Conservation (phyloP, 2,797 vertebrate genomes). For the Acanthiza pusilla region DNA sequence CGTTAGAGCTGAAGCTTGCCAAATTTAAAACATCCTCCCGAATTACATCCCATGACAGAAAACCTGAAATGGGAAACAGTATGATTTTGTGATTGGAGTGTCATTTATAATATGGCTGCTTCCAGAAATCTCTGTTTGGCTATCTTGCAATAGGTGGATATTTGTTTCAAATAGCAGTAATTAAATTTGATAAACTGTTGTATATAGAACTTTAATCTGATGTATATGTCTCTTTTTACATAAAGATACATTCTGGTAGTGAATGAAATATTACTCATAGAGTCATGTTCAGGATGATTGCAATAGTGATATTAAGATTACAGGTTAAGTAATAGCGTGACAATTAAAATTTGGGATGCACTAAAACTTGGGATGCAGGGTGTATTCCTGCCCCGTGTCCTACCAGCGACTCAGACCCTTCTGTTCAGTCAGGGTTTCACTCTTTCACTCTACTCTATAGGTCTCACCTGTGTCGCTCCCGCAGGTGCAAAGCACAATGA, state of each 20-base stretch:
- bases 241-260: background rate
- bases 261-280: background rate
- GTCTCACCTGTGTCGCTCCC: background rate
- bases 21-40: background rate
- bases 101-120: background rate
- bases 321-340: background rate
- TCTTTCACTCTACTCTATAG: rapidly evolving
- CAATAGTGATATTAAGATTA: background rate
- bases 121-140: background rate
- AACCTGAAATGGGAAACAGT: background rate
- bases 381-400: background rate
- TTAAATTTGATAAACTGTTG: background rate
- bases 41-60: background rate
- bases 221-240: rapidly evolving
- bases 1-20: background rate
- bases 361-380: background rate
- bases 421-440: background rate
- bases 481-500: background rate
- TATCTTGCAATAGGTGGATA: background rate
- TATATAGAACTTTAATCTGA: background rate
- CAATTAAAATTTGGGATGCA: background rate
- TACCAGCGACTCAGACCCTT: background rate
- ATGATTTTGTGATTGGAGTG: background rate
- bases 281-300: background rate
- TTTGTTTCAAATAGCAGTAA: background rate